Evolutionary conservation across 2,113 vertebrate genomes (phyloP).

Genomic region (Laticauda laticaudata): DNA sequence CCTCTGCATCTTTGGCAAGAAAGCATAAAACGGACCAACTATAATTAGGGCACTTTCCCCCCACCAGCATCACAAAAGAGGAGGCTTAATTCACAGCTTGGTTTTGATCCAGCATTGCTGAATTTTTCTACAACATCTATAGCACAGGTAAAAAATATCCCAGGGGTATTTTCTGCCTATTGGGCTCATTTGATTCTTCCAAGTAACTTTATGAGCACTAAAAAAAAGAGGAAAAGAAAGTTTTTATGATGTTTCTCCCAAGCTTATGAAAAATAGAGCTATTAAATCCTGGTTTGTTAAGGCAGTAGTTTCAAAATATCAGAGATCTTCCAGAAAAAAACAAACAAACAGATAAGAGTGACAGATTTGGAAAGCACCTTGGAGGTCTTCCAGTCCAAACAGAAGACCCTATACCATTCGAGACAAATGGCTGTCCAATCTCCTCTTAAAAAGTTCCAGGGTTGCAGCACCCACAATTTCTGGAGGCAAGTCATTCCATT

Average conservation of each 20-base stretch:
- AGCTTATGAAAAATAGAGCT: not conserved
- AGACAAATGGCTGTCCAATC: not conserved
- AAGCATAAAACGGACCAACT: conserved; percentile 3
- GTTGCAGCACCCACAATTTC: not conserved
- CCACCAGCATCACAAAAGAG: conserved; percentile 16
- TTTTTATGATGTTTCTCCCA: not conserved
- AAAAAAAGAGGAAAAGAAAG: not conserved
- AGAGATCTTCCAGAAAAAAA: not conserved
- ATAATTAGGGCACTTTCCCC: not conserved
- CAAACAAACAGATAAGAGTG: not conserved
- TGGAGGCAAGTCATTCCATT: not conserved
- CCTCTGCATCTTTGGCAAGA: not conserved
- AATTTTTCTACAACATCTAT: conserved; percentile 1
- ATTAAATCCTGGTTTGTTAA: not conserved
- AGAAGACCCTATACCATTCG: not conserved
- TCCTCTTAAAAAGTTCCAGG: not conserved
- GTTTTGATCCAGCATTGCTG: conserved; percentile 14
- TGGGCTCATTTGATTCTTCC: conserved; percentile 14
- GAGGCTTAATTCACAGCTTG: conserved; percentile 14
- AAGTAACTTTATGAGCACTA: not conserved
- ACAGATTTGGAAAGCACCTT: not conserved
- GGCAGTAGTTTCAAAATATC: not conserved
- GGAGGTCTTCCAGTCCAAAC: not conserved
- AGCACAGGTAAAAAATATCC: not conserved
- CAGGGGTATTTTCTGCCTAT: not conserved